Evolutionary conservation across 2,797 vertebrate species (phyloP), one percentile per base, ranked within the genome.

Genomic region (Silurus aristotelis): DNA sequence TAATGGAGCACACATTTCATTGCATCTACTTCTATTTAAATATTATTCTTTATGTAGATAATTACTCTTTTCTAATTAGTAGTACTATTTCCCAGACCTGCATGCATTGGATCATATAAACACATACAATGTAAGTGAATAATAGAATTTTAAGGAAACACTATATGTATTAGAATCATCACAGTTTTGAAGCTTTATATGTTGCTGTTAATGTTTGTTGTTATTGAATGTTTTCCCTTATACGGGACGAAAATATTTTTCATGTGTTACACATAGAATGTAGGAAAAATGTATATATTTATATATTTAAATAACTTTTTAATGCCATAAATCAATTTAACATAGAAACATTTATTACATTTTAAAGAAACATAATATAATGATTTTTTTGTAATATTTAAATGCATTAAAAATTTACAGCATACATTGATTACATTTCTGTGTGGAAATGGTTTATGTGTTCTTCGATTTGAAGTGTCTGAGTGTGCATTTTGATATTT

Each of bases 401-500:
- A 75, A 61, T 78, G 10, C 27, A 61, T 61, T 78, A 22, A n/a
- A 78, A 60, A 60, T 17, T 83, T 25, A 81, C 43, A 73, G 46
- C 86, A 72, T 79, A 86, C 55, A 58, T 78, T 85, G 52, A 72
- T 64, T 25, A n/a, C 7, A 31, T 79, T 72, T 85, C 43, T 85
- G 63, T 87, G 38, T 79, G 58, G 58, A 19, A 77, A 80, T 67
- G 76, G 70, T 87, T 80, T 73, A 38, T 38, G 71, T 78, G 27
- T 61, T 78, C 20, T 78, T 78, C 71, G 68, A 66, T 48, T 76
- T 83, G 27, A 55, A 77, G 83, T 61, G 31, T 67, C 0, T 70
- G 70, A 70, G 82, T 70, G 52, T 79, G 61, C 22, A 55, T 79
- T 83, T 22, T 78, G 9, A 77, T 83, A 27, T 87, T 84, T 31